phyloP scores from a whole-genome alignment of 2,888 invertebrate genomes.

The Acholoe squamosa region DNA sequence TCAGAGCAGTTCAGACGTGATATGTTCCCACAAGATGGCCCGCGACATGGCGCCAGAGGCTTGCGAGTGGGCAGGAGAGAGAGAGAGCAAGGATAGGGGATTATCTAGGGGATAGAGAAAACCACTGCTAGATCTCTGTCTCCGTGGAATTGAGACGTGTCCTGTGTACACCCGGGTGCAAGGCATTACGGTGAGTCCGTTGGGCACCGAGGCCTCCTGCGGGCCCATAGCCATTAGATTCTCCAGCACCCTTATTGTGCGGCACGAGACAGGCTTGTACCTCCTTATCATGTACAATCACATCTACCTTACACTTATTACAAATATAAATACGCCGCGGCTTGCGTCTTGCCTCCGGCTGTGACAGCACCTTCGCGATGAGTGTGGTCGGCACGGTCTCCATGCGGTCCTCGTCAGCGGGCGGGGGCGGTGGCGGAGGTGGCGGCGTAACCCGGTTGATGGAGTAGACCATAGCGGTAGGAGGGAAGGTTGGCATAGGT shows the following conservation, averaged over 20 bases:
- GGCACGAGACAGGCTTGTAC: conserved; percentile 74
- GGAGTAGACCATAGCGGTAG: conserved; percentile 90
- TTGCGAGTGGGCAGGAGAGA: neutral
- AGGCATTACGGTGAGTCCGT: conserved; percentile 37
- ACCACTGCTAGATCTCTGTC: conserved; percentile 71
- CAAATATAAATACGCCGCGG: conserved; percentile 77
- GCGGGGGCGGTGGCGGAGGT: neutral
- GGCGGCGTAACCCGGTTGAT: conserved; percentile 75
- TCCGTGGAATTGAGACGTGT: conserved; percentile 72
- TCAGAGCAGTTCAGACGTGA: no score
- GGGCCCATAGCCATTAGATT: conserved; percentile 66
- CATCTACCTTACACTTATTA: conserved; percentile 77
- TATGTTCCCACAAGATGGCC: neutral
- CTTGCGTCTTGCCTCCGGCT: conserved; percentile 74
- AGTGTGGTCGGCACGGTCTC: conserved; percentile 78
- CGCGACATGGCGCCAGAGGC: neutral
- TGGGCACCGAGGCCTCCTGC: conserved; percentile 15
- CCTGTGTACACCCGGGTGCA: conserved; percentile 63
- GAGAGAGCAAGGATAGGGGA: neutral
- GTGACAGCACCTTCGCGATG: conserved; percentile 80
- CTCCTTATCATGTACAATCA: conserved; percentile 75
- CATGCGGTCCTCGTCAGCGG: neutral
- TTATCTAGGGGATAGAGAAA: neutral
- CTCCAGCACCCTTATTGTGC: conserved; percentile 30
- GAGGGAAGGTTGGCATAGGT: conserved; percentile 91